Conservation (phyloP, 2,113 vertebrate genomes). For the Ailurus styani region DNA sequence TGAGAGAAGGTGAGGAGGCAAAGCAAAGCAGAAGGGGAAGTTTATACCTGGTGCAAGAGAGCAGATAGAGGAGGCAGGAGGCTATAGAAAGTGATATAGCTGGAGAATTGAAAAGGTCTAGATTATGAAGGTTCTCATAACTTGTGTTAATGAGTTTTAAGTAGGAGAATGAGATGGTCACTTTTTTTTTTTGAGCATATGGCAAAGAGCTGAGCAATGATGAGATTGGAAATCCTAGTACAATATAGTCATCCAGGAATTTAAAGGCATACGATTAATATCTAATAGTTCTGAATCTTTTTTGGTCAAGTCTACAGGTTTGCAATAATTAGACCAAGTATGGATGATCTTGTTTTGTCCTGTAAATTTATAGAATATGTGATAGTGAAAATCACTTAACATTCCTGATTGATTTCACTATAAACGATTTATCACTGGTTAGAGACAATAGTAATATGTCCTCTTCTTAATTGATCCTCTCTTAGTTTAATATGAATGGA, state of each 20-base stretch:
- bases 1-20: not conserved
- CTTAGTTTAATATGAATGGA: not conserved
- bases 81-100: not conserved
- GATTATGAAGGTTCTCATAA: not conserved
- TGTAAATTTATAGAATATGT: not conserved
- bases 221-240: not conserved
- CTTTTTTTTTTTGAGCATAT: not conserved
- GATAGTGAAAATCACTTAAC: not conserved
- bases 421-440: not conserved
- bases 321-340: not conserved
- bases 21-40: not conserved
- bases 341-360: not conserved
- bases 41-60: not conserved
- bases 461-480: not conserved
- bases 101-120: not conserved
- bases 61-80: not conserved
- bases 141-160: not conserved
- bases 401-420: not conserved
- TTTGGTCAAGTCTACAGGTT: not conserved
- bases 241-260: not conserved
- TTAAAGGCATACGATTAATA: not conserved
- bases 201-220: not conserved
- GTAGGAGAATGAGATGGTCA: not conserved
- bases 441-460: not conserved
- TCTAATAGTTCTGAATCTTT: not conserved